Base-by-base conservation (phyloP, 2,113 vertebrate species). In the Fukomys damarensis region DNA sequence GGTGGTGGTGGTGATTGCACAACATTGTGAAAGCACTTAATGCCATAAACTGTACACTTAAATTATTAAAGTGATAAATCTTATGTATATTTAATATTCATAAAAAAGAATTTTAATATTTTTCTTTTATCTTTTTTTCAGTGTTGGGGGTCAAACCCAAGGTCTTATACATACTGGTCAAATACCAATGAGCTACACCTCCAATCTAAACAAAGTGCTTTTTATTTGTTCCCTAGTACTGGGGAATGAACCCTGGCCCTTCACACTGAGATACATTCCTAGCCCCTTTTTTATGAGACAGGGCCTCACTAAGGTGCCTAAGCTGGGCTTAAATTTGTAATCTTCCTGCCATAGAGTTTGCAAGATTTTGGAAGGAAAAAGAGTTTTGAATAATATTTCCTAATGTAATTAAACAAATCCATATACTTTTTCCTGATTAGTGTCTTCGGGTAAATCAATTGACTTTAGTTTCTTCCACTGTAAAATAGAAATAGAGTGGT, bases 391-490 rank as follows among this genome's bases (percentile, higher is more conserved):
- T 80, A 14, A 93, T 80, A 22, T 9, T 97, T 91, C n/a, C 46
- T 92, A 32, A 14, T 85, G 3, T 79, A 54, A 84, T 84, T 66
- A 86, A 68, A 49, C 30, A 95, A 52, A 16, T 63, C 13, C 32
- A 70, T 4, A 56, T 95, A 82, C 66, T 20, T 96, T 81, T 90
- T 88, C 77, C n/a, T 91, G 32, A 74, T 63, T 97, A 70, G 20
- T 89, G 46, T 86, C 46, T 84, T 93, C 90, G 38, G 10, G 24
- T 86, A 86, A 92, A 72, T 95, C 43, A 93, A 81, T 92, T 96
- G 52, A 92, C 52, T 70, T 94, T n/a, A 38, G 30, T 93, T 93
- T 91, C 24, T 89, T 84, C 35, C 24, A 91, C 9, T 93, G 19
- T 92, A 77, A 94, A 94, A 68, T 61, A 66, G 41, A 16, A 8